Percentiles rank a stretch among this genome's conserved stretches.
phyloP scores from a whole-genome alignment of 2,797 vertebrate species.

The Schizopygopsis malacanthus region DNA sequence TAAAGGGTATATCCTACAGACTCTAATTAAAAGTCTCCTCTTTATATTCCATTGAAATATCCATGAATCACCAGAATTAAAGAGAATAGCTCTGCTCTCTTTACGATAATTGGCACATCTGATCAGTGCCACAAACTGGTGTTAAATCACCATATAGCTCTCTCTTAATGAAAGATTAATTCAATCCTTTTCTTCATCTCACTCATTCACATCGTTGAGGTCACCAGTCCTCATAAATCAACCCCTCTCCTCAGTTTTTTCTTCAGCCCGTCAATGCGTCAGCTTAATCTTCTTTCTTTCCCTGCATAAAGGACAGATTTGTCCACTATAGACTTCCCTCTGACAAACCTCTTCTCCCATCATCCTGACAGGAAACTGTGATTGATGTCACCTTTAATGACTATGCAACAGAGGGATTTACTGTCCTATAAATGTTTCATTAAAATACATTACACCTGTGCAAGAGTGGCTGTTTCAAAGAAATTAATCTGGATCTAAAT shows the following conservation, averaged over 20 bases:
- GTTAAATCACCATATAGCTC: slow-evolving; percentile 54
- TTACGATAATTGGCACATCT: slow-evolving; percentile 42
- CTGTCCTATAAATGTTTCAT: slow-evolving; percentile 36
- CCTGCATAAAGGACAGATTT: slow-evolving; percentile 37
- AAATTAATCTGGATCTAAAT: slow-evolving; percentile 12
- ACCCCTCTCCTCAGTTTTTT: slow-evolving; percentile 26
- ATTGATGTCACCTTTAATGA: slow-evolving; percentile 25
- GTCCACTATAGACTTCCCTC: background rate
- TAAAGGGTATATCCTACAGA: slow-evolving; percentile 40
- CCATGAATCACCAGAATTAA: slow-evolving; percentile 33
- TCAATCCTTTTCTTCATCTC: slow-evolving; percentile 26
- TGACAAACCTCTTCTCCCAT: slow-evolving; percentile 23
- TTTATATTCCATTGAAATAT: slow-evolving; percentile 45
- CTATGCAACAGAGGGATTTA: slow-evolving; percentile 36
- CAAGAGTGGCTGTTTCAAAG: slow-evolving; percentile 25
- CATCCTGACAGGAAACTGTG: slow-evolving; percentile 2
- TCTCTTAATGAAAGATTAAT: slow-evolving; percentile 57
- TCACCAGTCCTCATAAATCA: slow-evolving; percentile 51
- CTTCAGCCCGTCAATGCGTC: slow-evolving; percentile 12
- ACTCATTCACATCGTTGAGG: slow-evolving; percentile 49
- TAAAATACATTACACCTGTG: slow-evolving; percentile 33
- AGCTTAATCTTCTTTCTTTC: slow-evolving; percentile 43
- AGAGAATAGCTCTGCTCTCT: slow-evolving; percentile 17
- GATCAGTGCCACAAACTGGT: slow-evolving; percentile 37
- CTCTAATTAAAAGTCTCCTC: slow-evolving; percentile 31